Conservation (phyloP, 2,113 vertebrate species). For the Casuarius casuarius region DNA sequence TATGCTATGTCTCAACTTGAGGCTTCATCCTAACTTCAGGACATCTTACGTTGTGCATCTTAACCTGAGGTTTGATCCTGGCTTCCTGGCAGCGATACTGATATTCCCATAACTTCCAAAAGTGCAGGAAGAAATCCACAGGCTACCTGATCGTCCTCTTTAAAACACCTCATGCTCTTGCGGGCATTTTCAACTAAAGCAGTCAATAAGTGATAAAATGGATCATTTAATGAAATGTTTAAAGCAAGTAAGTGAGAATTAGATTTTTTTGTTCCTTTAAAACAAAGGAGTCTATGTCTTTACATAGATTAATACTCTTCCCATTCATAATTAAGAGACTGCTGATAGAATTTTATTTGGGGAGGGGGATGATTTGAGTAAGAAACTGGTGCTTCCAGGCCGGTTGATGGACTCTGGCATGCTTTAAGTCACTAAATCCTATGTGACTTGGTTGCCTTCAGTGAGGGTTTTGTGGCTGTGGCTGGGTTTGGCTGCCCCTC, state of each 20-base stretch:
- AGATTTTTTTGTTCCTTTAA: neutral
- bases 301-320: neutral
- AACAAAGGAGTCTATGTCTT: neutral
- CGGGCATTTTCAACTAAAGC: neutral
- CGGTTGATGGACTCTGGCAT: fast-evolving
- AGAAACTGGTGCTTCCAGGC: neutral
- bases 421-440: neutral
- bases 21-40: neutral
- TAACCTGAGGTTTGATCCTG: neutral
- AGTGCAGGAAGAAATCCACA: neutral
- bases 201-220: neutral
- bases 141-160: neutral
- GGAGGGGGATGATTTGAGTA: neutral
- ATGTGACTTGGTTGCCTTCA: neutral
- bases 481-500: neutral
- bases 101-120: neutral
- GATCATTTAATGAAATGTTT: neutral
- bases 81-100: neutral
- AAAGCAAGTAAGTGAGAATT: neutral
- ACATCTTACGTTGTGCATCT: neutral
- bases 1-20: neutral
- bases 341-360: neutral
- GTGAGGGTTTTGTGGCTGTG: neutral
- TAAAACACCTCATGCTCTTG: neutral
- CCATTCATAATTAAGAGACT: neutral